Conservation (phyloP, 2,113 vertebrate species). For the Pagrus major region DNA sequence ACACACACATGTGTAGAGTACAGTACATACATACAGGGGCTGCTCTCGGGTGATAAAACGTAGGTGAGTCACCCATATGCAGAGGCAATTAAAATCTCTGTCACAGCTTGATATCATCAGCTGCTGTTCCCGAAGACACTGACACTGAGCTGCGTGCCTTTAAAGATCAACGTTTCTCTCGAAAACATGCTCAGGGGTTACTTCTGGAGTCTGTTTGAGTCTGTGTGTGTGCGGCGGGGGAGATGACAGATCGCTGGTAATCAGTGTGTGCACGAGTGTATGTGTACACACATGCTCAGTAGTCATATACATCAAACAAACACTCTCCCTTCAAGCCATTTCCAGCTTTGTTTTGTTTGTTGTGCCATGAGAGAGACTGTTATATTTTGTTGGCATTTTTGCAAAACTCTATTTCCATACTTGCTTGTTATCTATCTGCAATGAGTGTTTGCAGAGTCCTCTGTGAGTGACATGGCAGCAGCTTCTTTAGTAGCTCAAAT, state of each 20-base stretch:
- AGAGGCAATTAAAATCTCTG: constrained; percentile 55
- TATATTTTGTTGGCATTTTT: constrained; percentile 29
- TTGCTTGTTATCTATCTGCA: background rate
- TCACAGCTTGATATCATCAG: constrained; percentile 40
- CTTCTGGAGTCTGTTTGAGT: constrained; percentile 60
- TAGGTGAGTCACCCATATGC: constrained; percentile 25
- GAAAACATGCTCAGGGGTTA: constrained; percentile 54
- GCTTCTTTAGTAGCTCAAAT: background rate
- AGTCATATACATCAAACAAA: constrained; percentile 64
- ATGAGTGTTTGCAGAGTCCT: background rate
- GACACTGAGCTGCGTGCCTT: constrained; percentile 34
- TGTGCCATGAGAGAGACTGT: constrained; percentile 17
- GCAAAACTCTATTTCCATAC: constrained; percentile 18
- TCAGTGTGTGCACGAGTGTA: constrained; percentile 38
- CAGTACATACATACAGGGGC: constrained; percentile 6
- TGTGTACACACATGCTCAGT: constrained; percentile 28
- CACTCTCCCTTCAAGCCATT: constrained; percentile 51
- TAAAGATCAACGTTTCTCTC: constrained; percentile 58
- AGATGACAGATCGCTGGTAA: constrained; percentile 67
- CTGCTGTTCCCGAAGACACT: constrained; percentile 19
- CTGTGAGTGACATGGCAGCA: constrained; percentile 18
- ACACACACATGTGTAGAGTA: background rate
- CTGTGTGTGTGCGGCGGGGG: constrained; percentile 35
- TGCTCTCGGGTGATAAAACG: constrained; percentile 13
- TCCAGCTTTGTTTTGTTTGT: constrained; percentile 52